These are phyloP conservation scores for Stictocephala bisonia DNA, from an alignment of 2,888 invertebrate genomes.

Conservation along the genomic window DNA sequence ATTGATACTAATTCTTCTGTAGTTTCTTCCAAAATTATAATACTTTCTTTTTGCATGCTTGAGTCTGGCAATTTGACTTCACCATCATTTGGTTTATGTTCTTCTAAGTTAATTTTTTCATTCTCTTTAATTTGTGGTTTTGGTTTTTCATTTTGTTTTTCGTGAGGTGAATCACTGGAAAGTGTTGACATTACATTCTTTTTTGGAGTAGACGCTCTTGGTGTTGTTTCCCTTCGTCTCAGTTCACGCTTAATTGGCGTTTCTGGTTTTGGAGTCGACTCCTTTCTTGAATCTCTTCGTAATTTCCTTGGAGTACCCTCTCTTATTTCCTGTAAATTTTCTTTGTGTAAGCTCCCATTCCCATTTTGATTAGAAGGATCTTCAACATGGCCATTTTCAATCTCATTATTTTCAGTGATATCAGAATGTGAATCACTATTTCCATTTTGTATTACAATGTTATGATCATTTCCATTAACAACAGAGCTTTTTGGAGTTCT, in stretches of 20 bases:
- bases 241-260: conserved; percentile 11
- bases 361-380: conserved; percentile 21
- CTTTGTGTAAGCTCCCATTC: neutral
- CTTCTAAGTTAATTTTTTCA: too few relatives aligned
- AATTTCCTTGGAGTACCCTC: conserved; percentile 6
- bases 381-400: conserved; percentile 9
- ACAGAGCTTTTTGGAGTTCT: neutral
- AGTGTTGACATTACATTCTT: too few relatives aligned
- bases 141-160: too few relatives aligned
- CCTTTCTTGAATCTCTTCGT: neutral
- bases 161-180: too few relatives aligned
- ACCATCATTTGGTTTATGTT: too few relatives aligned
- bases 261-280: conserved; percentile 21
- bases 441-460: neutral
- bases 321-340: neutral
- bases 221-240: neutral
- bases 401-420: neutral
- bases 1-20: neutral
- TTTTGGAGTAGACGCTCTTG: too few relatives aligned
- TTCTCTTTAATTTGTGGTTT: too few relatives aligned
- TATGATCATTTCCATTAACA: neutral
- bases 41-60: neutral
- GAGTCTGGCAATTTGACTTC: too few relatives aligned
- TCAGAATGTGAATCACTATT: conserved; percentile 3
- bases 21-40: neutral